These are phyloP conservation scores for Pocillopora verrucosa DNA, from an alignment of 64 coral and sea anemone species.

Conservation along the genomic window DNA sequence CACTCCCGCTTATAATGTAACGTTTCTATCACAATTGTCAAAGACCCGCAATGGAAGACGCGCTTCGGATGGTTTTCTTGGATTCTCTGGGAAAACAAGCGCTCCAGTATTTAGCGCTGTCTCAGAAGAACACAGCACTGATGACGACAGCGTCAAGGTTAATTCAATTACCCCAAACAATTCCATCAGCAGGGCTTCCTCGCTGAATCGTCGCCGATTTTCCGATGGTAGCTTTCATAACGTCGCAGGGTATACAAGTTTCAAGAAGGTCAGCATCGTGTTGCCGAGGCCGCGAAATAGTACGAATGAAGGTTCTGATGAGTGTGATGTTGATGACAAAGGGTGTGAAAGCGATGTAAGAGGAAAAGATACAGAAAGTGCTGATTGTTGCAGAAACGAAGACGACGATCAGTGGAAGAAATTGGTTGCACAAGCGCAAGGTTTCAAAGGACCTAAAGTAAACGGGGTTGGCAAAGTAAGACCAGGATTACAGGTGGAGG, in stretches of 20 bases:
- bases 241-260: slow-evolving; percentile 5
- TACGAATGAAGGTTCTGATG: neutral
- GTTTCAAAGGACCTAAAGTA: slow-evolving; percentile 1
- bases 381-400: slow-evolving; percentile 25
- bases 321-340: neutral
- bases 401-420: slow-evolving; percentile 32
- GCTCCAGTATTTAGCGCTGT: slow-evolving; percentile 1
- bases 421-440: slow-evolving; percentile 36
- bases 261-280: slow-evolving; percentile 21
- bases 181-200: slow-evolving; percentile 7
- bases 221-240: slow-evolving; percentile 41
- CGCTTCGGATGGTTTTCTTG: slow-evolving; percentile 7
- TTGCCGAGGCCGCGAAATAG: slow-evolving; percentile 13
- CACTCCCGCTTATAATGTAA: slow-evolving; percentile 8
- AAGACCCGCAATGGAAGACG: neutral
- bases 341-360: neutral
- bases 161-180: neutral
- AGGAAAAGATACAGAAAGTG: slow-evolving; percentile 3
- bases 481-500: slow-evolving; percentile 10
- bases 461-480: neutral
- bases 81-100: neutral
- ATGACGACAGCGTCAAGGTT: neutral
- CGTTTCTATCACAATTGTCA: neutral
- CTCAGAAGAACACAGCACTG: neutral
- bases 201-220: slow-evolving; percentile 39